Base-by-base conservation (phyloP, 2,113 vertebrate species). In the Ochotona princeps region DNA sequence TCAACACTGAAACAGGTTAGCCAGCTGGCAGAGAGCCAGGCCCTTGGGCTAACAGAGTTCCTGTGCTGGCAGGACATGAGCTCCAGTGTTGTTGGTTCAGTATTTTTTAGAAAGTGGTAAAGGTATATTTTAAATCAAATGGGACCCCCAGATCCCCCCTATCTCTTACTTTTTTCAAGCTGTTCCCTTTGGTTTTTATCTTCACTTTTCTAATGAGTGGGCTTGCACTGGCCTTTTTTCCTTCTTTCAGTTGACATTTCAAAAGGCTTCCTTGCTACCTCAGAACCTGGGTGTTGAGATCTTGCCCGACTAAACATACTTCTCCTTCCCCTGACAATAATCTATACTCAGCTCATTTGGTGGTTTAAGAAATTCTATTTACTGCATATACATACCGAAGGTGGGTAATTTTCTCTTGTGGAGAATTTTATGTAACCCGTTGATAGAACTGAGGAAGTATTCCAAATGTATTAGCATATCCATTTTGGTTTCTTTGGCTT, bases 81-180 rank as follows among this genome's bases (percentile, higher is more conserved):
- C 1, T 13, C 7, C 32, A 61, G 44, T 92, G 69, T 82, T 75
- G 74, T 44, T 44, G 38, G 38, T 44, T 44, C 38, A 44, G 38
- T 44, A 44, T 44, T 28, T 87, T 87, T 89, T 60, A 81, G 32
- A 90, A 82, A 28, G 30, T 63, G 23, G 66, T 57, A 79, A 87
- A 85, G 9, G 12, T n/a, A 91, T 47, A n/a, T 76, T 65, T 8
- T 70, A 89, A 89, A 89, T 79, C 47, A 38, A 84, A 32, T 57
- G 74, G n/a, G 54, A 86, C 28, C 35, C 26, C 1, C 20, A 73
- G 73, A 57, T n/a, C 69, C 63, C 21, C 32, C 3, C 25, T 54
- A 35, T 49, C 30, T 28, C 18, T 87, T 47, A 35, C 8, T 1
- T 10, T 26, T 54, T 78, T 57, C 7, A 70, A n/a, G 35, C 60